Evolutionary conservation across 2,797 vertebrate species (phyloP).

Genomic region (Cuniculus paca): DNA sequence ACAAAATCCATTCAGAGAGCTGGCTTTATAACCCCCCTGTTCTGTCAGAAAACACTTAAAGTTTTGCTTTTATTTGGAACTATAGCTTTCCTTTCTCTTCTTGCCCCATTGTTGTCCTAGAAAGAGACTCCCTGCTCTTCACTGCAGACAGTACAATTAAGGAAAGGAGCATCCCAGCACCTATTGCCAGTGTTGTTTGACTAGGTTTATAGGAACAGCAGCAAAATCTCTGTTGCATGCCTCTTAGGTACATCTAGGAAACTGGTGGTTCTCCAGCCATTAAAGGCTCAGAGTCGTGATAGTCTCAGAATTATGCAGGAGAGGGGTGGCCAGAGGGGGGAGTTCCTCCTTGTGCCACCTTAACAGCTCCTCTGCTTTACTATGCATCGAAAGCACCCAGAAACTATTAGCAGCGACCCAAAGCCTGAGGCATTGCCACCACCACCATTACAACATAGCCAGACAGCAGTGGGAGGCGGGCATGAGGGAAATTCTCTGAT

Average conservation of each 20-base stretch:
- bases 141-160: background rate
- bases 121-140: background rate
- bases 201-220: background rate
- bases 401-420: background rate
- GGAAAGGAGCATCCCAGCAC: background rate
- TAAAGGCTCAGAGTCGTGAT: background rate
- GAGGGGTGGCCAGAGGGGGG: background rate
- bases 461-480: too few species aligned
- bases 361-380: background rate
- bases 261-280: background rate
- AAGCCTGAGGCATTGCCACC: background rate
- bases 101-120: background rate
- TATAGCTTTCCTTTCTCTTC: background rate
- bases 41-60: background rate
- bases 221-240: background rate
- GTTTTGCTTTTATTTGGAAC: background rate
- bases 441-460: too few species aligned
- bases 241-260: accelerated
- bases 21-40: background rate
- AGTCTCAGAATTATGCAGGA: background rate
- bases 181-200: background rate
- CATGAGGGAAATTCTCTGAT: background rate
- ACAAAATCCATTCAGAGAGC: background rate
- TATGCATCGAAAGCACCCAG: background rate
- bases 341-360: accelerated